Base-by-base conservation (phyloP, 2,888 invertebrate genomes). In the Adelognathus sp. region DNA sequence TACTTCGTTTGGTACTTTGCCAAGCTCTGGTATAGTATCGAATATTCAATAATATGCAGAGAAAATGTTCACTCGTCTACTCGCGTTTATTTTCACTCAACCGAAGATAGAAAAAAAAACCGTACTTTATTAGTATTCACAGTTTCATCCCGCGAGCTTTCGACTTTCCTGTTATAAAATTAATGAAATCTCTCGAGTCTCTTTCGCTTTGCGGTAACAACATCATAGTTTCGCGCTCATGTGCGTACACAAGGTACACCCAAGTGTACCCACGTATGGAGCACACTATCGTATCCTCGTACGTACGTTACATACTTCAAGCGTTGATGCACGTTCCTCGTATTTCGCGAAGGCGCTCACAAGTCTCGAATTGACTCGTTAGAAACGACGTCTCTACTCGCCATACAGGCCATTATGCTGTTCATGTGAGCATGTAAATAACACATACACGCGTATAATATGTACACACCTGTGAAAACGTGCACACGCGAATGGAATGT, bases 361-460 rank as follows among this genome's bases (percentile, higher is more conserved):
- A 33, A 41, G 44, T 76, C n/a, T n/a, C 66, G 64, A 76, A 80
- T 80, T 80, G 77, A 80, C 75, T 80, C 72, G 77, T 80, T 75
- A 75, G 77, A 78, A 80, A 75, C 75, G 63, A 66, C 67, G 75
- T 71, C 66, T 74, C 52, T 50, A 67, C 69, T 78, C 50, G 31
- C 64, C 67, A 77, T 36, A 36, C 67, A 46, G 50, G 33, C 11
- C 67, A 74, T 58, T 54, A 70, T 64, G 24, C 27, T 64, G 41
- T 58, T 21, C 27, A 44, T 27, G 50, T n/a, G n/a, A n/a, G n/a
- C 58, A 27, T 71, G 74, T 60, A 58, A 70, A 74, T 74, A n/a
- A n/a, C n/a, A 66, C 44, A 71, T 29, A 50, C 50, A 24, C 1
- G 11, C 21, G 21, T 41, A 14, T n/a, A n/a, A n/a, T n/a, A n/a